Evolutionary conservation across 1,140 invertebrate species (phyloP), one percentile per base, ranked within the genome.

Genomic region (Pristionchus pacificus): DNA sequence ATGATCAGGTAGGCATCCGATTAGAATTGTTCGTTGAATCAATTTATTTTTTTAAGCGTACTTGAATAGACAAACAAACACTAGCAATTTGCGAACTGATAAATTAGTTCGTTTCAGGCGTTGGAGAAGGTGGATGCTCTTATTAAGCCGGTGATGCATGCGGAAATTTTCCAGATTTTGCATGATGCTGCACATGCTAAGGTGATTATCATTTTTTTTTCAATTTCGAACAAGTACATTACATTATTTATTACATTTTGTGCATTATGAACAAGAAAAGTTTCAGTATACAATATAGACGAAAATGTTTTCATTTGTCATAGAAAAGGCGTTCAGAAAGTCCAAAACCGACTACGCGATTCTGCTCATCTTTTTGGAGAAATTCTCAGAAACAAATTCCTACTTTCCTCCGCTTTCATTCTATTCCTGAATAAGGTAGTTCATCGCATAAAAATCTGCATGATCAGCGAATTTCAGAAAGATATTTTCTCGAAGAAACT

Each of bases 1-100:
- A 79, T 66, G 79, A 81, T 57, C 75, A 81, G 67, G 38, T 49
- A 49, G n/a, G n/a, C n/a, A n/a, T n/a, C n/a, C n/a, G n/a, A n/a
- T n/a, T n/a, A n/a, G n/a, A n/a, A n/a, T n/a, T n/a, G n/a, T n/a
- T n/a, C n/a, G n/a, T n/a, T n/a, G n/a, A n/a, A n/a, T n/a, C n/a
- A n/a, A n/a, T n/a, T n/a, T n/a, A n/a, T n/a, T n/a, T n/a, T n/a
- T n/a, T n/a, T n/a, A n/a, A n/a, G n/a, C n/a, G n/a, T n/a, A n/a
- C n/a, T n/a, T n/a, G n/a, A n/a, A n/a, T n/a, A n/a, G n/a, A n/a
- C n/a, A n/a, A n/a, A n/a, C n/a, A 10, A 10, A 10, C 38, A 49
- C 38, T 6, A 19, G 19, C 19, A 10, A 6, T 10, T 49, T 49
- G 19, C 38, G 6, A 10, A 10, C 6, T 49, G 6, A 10, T 6